phyloP scores from a whole-genome alignment of 2,113 vertebrate genomes.

The Daphoenositta chrysoptera region DNA sequence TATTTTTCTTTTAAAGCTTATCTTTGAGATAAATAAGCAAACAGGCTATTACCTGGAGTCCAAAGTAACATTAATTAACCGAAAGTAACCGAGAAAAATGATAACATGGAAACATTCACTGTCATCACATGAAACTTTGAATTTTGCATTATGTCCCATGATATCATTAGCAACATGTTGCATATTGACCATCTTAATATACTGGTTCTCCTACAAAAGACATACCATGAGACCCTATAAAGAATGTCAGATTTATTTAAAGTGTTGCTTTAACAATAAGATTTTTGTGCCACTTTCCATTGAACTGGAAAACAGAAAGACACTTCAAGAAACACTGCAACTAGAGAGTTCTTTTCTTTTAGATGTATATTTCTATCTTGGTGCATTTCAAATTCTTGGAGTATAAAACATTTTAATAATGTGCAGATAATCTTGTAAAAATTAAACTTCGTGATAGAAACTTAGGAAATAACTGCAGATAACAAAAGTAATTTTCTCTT shows the following conservation, averaged over 20 bases:
- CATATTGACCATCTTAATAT: not conserved
- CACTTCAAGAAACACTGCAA: slow-evolving; percentile 3
- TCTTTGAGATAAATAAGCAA: slow-evolving; percentile 2
- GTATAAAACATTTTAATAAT: slow-evolving; percentile 27
- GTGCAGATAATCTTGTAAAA: slow-evolving; percentile 41
- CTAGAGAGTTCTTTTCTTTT: slow-evolving; percentile 1
- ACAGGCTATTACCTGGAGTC: not conserved
- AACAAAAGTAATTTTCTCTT: slow-evolving; percentile 51
- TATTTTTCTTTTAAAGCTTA: not conserved
- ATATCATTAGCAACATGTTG: not conserved
- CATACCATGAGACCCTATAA: not conserved
- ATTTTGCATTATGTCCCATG: not conserved
- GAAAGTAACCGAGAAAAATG: not conserved
- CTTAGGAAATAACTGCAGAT: slow-evolving; percentile 32
- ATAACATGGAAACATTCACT: not conserved
- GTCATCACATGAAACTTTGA: not conserved
- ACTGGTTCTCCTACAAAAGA: not conserved
- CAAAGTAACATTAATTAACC: slow-evolving; percentile 29
- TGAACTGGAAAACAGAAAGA: not conserved
- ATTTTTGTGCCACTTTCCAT: not conserved
- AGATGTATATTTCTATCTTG: not conserved
- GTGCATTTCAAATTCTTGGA: slow-evolving; percentile 17
- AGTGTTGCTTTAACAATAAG: not conserved
- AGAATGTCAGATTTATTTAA: not conserved
- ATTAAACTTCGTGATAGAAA: not conserved